Evolutionary conservation across 2,888 invertebrate genomes (phyloP).

Genomic region (Drosophila stalkeri): DNA sequence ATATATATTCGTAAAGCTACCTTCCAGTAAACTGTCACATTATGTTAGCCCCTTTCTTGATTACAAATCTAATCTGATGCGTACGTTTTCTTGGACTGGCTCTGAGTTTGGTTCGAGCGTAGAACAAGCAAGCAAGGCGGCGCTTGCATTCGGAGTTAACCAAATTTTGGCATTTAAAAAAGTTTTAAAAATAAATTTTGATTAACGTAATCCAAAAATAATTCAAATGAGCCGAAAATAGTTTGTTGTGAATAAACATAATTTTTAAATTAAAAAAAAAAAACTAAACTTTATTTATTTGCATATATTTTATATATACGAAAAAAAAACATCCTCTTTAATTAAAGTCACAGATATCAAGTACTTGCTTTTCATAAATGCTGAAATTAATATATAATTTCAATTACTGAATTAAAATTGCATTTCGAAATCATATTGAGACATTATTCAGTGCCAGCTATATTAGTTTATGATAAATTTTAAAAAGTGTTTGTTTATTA

Average conservation of each 20-base stretch:
- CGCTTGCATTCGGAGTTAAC: constrained; percentile 10
- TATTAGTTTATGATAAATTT: no score
- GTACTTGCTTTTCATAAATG: not conserved
- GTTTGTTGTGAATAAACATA: not conserved
- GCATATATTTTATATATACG: not conserved
- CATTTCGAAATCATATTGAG: not conserved
- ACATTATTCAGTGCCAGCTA: not conserved
- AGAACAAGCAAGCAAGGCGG: not conserved
- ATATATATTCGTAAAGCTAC: not conserved
- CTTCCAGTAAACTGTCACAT: not conserved
- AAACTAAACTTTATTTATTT: not conserved
- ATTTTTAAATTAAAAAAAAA: not conserved
- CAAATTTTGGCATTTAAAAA: not conserved
- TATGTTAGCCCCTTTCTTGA: no score
- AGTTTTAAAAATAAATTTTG: not conserved
- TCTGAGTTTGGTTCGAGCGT: not conserved
- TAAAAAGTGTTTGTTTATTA: no score
- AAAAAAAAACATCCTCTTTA: not conserved
- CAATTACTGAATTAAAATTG: no score
- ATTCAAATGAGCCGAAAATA: not conserved
- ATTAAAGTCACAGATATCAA: not conserved
- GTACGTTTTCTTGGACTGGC: constrained; percentile 7
- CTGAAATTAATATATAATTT: no score
- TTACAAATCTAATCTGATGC: constrained; percentile 7
- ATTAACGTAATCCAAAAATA: not conserved